Evolutionary conservation across 2,797 vertebrate genomes (phyloP).

Genomic region (Anomalospiza imberbis): DNA sequence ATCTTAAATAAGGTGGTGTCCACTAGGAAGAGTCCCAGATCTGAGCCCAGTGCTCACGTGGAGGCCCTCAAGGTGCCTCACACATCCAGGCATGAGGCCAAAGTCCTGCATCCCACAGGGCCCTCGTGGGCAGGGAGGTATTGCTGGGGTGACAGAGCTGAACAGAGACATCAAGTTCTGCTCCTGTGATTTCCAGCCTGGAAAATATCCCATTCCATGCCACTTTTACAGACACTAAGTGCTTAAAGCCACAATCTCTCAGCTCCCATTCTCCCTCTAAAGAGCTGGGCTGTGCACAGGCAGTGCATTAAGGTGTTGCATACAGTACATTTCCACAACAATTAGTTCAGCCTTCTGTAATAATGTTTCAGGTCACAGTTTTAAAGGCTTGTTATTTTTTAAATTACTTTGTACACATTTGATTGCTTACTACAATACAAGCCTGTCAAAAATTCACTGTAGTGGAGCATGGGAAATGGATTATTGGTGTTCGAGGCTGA

Average conservation of each 20-base stretch:
- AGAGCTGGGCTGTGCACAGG: not conserved
- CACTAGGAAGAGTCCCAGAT: not conserved
- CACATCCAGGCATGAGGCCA: not conserved
- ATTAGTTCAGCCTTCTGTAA: not conserved
- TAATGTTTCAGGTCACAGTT: not conserved
- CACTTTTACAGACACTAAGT: not conserved
- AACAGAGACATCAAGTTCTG: not conserved
- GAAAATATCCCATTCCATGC: not conserved
- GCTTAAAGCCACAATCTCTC: not conserved
- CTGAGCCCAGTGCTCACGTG: not conserved
- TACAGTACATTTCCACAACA: not conserved
- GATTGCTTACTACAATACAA: not conserved
- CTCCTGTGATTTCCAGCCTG: not conserved
- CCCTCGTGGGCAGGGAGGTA: fast-evolving
- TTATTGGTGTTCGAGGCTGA: not conserved
- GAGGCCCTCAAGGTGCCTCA: not conserved
- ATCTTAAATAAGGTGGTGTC: not conserved
- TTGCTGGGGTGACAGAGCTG: not conserved
- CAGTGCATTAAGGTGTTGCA: not conserved
- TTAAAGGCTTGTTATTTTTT: constrained; percentile 7
- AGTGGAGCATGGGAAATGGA: not conserved
- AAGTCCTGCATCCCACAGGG: not conserved
- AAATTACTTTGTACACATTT: not conserved
- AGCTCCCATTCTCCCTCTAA: not conserved
- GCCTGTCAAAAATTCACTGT: not conserved